A percentile compares a stretch with the other conserved stretches of the same genome.
phyloP scores from a whole-genome alignment of 2,797 vertebrate species.

The Lepus townsendii region DNA sequence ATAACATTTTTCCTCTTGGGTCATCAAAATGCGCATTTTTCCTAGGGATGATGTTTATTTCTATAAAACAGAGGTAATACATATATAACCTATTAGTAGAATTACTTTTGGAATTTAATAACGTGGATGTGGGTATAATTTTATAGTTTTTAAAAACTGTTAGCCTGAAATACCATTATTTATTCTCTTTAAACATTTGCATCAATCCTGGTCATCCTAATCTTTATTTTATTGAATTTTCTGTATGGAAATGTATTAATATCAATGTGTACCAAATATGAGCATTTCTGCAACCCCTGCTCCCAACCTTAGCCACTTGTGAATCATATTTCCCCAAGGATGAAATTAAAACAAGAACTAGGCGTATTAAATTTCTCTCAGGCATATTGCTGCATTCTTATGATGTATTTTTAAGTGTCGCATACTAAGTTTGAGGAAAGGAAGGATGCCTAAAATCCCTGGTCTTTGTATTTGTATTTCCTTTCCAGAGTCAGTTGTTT shows the following conservation, averaged over 20 bases:
- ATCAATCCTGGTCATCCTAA: background rate
- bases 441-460: conserved; percentile 33
- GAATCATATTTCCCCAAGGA: conserved; percentile 58
- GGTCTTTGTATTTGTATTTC: conserved; percentile 29
- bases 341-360: conserved; percentile 62
- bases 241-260: background rate
- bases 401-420: conserved; percentile 59
- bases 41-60: conserved; percentile 59
- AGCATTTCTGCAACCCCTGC: conserved; percentile 11
- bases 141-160: conserved; percentile 48
- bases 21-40: conserved; percentile 71
- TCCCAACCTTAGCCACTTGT: background rate
- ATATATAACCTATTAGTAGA: conserved; percentile 6
- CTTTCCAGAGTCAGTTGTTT: conserved; percentile 62
- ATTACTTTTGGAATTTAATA: conserved; percentile 64
- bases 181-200: conserved; percentile 50
- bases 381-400: conserved; percentile 21
- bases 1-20: conserved; percentile 58
- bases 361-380: conserved; percentile 54
- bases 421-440: conserved; percentile 49
- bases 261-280: background rate
- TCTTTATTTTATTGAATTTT: background rate
- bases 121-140: conserved; percentile 52
- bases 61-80: conserved; percentile 54
- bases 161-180: conserved; percentile 30